Conservation (phyloP, 2,113 vertebrate genomes). For the Garra rufa region DNA sequence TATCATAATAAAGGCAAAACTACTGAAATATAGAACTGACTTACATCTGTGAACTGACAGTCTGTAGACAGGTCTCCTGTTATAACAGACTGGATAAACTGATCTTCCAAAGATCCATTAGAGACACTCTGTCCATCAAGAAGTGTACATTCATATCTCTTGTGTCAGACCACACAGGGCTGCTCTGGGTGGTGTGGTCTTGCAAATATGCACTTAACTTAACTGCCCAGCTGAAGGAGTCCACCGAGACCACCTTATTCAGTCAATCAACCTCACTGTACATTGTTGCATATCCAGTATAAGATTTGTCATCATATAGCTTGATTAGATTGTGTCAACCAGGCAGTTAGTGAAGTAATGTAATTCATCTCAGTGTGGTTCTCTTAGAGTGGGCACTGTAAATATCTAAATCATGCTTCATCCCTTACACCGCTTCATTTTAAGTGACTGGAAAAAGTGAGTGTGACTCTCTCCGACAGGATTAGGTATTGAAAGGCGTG, state of each 20-base stretch:
- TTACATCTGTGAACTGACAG: background rate
- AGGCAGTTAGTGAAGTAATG: background rate
- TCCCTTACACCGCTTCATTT: constrained; percentile 69
- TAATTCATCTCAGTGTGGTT: constrained; percentile 1
- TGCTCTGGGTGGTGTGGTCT: background rate
- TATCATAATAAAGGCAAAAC: too few species aligned
- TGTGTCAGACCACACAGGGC: constrained; percentile 1
- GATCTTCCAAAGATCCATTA: background rate
- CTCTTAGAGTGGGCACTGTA: constrained; percentile 57
- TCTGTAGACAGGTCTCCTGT: background rate
- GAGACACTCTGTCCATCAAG: background rate
- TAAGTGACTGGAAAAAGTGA: constrained; percentile 73
- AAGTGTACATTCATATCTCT: background rate
- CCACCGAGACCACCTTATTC: background rate
- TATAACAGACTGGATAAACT: background rate
- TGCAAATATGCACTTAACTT: background rate
- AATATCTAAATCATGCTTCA: constrained; percentile 65
- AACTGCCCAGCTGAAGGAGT: background rate
- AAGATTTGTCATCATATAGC: background rate
- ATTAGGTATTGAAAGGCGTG: constrained; percentile 66
- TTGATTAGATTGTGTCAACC: background rate
- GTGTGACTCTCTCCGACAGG: constrained; percentile 60
- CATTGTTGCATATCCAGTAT: background rate
- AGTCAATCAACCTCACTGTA: background rate
- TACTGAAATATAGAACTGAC: background rate